Base-by-base conservation (phyloP, 2,888 invertebrate species). In the Leucozona laternaria region DNA sequence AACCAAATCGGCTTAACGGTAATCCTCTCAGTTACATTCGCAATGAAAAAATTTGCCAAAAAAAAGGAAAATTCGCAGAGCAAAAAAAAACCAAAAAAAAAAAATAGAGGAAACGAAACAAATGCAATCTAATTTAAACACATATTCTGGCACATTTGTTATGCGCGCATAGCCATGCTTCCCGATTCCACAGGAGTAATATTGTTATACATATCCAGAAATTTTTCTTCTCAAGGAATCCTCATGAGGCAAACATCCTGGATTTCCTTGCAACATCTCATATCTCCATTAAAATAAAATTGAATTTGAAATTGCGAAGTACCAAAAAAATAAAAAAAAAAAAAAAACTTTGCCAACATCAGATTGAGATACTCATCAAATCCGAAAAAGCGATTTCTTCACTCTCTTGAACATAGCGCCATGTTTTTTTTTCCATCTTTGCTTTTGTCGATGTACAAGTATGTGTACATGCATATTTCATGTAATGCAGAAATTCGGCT, bases 41-140 rank as follows among this genome's bases (percentile, higher is more conserved):
- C 60, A 68, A 77, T 64, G 45, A 79, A 80, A 75, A 64, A 62
- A 50, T 50, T 50, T 22, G n/a, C 15, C 2, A 53, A 50, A 34
- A 37, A n/a, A 25, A 25, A 48, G 1, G n/a, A 50, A 73, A 45
- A 40, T 40, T 64, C n/a, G 13, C 31, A 40, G 43, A 60, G 37
- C 13, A 22, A 58, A 57, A 58, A 37, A 20, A 50, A 58, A 57
- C 17, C 17, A 58, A 48, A 50, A 58, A 57, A 28, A 25, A 58
- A 48, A 20, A 48, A 70, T 55, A 70, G 31, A 43, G 55, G 43
- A 62, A 76, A 75, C 43, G 81, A 86, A 86, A 86, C 81, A 86
- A 86, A 82, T 81, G 81, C 86, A 86, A 86, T 82, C 86, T 82
- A 86, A 86, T 86, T 86, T 81, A 71, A 86, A 82, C 78, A 86